A percentile compares a stretch with the other conserved stretches of the same genome.
Conservation (phyloP, 2,113 vertebrate genomes). For the Equus quagga region DNA sequence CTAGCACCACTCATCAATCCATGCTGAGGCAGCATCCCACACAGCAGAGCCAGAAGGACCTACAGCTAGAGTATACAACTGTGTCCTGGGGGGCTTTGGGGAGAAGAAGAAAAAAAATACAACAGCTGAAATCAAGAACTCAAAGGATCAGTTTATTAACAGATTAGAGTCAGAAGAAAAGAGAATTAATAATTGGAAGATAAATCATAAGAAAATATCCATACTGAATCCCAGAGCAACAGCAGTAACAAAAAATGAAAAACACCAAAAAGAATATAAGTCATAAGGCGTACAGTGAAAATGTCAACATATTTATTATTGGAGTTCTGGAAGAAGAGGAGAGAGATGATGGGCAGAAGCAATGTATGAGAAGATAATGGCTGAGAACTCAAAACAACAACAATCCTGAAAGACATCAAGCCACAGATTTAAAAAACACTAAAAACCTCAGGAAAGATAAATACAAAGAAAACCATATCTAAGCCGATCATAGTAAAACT, state of each 20-base stretch:
- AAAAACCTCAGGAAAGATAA: background rate
- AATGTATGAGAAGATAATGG: background rate
- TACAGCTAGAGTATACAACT: too few species aligned
- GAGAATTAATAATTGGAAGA: slow-evolving; percentile 8
- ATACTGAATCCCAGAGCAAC: background rate
- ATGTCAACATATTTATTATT: background rate
- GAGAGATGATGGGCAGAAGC: background rate
- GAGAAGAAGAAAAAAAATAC: background rate
- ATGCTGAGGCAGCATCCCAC: too few species aligned
- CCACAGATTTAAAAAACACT: background rate
- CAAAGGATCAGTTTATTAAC: background rate
- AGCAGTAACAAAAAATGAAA: background rate
- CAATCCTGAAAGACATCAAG: background rate
- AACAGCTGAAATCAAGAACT: background rate
- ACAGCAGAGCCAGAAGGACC: too few species aligned
- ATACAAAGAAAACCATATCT: background rate
- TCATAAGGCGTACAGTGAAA: background rate
- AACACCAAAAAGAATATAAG: background rate
- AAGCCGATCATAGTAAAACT: background rate
- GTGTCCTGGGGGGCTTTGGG: too few species aligned
- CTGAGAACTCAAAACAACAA: background rate
- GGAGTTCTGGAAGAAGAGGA: background rate
- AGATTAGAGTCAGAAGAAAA: background rate
- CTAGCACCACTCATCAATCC: too few species aligned
- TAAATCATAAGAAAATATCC: background rate